Base-by-base conservation (phyloP, 2,888 invertebrate species). In the Hydrotaea cyrtoneurina region DNA sequence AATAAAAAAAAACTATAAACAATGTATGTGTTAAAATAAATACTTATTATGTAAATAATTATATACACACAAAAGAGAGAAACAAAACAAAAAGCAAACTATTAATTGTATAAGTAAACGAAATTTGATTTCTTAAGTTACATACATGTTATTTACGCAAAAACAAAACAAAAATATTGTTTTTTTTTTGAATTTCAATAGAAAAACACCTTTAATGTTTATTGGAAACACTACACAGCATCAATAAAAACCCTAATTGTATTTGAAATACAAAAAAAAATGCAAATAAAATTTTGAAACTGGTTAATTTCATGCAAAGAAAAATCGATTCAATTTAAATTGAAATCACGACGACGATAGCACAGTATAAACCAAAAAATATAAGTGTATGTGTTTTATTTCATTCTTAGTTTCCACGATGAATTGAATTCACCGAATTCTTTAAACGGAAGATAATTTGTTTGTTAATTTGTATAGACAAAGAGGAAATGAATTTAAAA, bases 191-290 rank as follows among this genome's bases (percentile, higher is more conserved):
- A 7, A 31, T 31, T 31, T 31, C 31, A 31, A 31, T 31, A 31
- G 1, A 21, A 55, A 21, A 21, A 55, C 55, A 55, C 19, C 2
- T 21, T 55, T 4, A 55, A 55, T 55, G 55, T 21, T 55, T 53
- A 53, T 8, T 17, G 53, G 13, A 19, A 8, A 53, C 2, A 15
- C 11, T 7, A 36, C 43, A 73, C 11, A 31, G 31, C 31, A 31
- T 31, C 7, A 2, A 31, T 31, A 31, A 31, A 31, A 62, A 23
- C 72, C 2, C 26, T 26, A 74, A 69, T 46, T 82, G 46, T 82
- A 82, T 74, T 78, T 71, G n/a, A 78, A 74, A 82, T 81, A 64
- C 72, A 66, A 64, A 78, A 64, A 78, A 50, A n/a, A 15, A 15
- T 50, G n/a, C n/a, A 59, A 78, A 39, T 39, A 71, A 19, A 66